These are phyloP conservation scores for Rissa tridactyla DNA, from an alignment of 2,113 vertebrate species.

Conservation along the genomic window DNA sequence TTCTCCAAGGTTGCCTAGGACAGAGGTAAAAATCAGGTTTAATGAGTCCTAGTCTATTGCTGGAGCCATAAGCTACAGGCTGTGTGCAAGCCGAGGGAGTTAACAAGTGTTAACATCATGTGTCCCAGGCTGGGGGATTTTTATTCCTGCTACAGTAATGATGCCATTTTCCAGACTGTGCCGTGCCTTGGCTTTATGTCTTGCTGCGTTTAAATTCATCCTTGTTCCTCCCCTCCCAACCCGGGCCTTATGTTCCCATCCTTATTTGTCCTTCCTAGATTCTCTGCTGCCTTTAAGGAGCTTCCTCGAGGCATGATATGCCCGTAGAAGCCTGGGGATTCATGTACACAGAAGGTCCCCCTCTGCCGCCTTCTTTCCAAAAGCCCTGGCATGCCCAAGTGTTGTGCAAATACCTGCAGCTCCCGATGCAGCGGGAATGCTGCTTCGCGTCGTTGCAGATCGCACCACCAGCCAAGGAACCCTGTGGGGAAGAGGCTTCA, in stretches of 20 bases:
- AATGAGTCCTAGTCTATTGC: background rate
- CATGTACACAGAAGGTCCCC: background rate
- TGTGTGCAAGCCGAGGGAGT: background rate
- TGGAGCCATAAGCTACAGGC: background rate
- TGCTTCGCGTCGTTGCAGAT: background rate
- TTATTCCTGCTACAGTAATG: background rate
- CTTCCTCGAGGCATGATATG: fast-evolving
- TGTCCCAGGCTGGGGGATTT: background rate
- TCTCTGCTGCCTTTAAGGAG: background rate
- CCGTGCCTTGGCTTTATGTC: background rate
- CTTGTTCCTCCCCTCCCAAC: background rate
- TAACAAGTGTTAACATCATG: background rate
- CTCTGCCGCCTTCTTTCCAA: background rate
- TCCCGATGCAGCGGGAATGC: fast-evolving
- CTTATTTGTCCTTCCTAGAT: background rate
- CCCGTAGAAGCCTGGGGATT: background rate
- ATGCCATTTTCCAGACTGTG: background rate
- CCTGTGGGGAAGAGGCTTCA: background rate
- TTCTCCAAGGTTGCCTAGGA: background rate
- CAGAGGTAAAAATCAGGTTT: background rate
- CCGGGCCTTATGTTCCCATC: background rate
- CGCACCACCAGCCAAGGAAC: background rate
- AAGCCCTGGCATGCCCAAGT: background rate
- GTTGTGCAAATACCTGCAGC: background rate
- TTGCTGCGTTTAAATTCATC: background rate